A percentile compares a stretch with the other conserved stretches of the same genome.
Conservation (phyloP, 1,140 invertebrate genomes). For the Bombus breviceps region DNA sequence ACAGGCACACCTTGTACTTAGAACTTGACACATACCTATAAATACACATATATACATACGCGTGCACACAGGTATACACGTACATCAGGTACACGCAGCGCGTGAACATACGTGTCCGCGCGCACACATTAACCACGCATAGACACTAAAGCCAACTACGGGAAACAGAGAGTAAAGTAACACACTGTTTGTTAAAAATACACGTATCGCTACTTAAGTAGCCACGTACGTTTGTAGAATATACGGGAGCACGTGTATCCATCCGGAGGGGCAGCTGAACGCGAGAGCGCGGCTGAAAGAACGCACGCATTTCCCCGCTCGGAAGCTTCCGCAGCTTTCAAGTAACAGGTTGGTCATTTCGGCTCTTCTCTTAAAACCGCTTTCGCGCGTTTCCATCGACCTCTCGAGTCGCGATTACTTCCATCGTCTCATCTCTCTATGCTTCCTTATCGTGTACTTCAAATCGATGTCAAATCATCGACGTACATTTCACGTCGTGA, state of each 20-base stretch:
- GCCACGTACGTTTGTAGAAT: constrained; percentile 7
- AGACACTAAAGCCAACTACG: background rate
- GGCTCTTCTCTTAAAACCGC: constrained; percentile 22
- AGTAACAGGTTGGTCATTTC: constrained; percentile 81
- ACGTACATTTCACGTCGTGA: too few relatives aligned
- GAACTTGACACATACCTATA: background rate
- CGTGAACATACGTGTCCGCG: constrained; percentile 5
- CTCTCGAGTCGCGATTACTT: background rate
- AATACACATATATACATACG: background rate
- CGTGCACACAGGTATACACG: background rate
- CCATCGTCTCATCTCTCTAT: background rate
- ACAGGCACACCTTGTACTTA: background rate
- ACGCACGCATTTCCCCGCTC: constrained; percentile 62
- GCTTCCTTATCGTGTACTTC: too few relatives aligned
- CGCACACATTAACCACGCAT: background rate
- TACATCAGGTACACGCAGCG: background rate
- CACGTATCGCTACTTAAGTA: background rate
- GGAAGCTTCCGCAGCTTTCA: constrained; percentile 60
- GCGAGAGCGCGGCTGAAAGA: constrained; percentile 55
- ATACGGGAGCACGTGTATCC: constrained; percentile 44
- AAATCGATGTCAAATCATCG: too few relatives aligned
- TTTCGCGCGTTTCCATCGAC: constrained; percentile 40
- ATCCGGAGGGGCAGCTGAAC: constrained; percentile 41
- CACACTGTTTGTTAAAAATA: background rate
- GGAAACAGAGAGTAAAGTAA: background rate